phyloP scores from a whole-genome alignment of 2,797 vertebrate species.

The Danio choprae region DNA sequence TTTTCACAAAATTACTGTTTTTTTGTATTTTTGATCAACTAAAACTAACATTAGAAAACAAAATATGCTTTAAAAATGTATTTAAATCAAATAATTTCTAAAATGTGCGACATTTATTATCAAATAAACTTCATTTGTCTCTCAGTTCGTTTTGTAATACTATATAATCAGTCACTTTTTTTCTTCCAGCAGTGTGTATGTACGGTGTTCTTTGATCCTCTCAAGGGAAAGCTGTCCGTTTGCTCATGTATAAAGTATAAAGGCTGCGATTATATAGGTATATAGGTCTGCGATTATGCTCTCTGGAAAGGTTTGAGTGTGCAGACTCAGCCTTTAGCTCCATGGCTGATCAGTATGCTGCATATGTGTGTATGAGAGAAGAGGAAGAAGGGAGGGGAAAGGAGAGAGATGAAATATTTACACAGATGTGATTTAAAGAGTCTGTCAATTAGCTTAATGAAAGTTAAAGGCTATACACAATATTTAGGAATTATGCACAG shows the following conservation, averaged over 20 bases:
- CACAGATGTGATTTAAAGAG: conserved; percentile 21
- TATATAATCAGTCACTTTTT: not conserved
- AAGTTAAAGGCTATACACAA: not conserved
- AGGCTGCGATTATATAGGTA: no score
- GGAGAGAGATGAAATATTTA: not conserved
- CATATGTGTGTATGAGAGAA: conserved; percentile 11
- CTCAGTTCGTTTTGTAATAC: not conserved
- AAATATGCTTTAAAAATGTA: no score
- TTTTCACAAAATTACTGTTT: no score
- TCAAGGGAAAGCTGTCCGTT: not conserved
- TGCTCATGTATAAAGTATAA: conserved; percentile 5
- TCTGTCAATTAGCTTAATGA: conserved; percentile 4
- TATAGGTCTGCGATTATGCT: not conserved
- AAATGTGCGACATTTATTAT: no score
- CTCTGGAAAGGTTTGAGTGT: not conserved
- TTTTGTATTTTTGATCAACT: no score
- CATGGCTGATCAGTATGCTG: conserved; percentile 18
- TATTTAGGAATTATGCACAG: not conserved
- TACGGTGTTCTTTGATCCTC: not conserved
- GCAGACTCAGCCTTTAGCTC: conserved; percentile 16
- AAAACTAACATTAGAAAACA: no score
- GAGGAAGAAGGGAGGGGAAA: not conserved
- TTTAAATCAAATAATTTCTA: no score
- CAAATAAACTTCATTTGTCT: not conserved
- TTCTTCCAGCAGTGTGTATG: not conserved